Conservation (phyloP, 2,888 invertebrate genomes). For the Stegana nigrithorax region DNA sequence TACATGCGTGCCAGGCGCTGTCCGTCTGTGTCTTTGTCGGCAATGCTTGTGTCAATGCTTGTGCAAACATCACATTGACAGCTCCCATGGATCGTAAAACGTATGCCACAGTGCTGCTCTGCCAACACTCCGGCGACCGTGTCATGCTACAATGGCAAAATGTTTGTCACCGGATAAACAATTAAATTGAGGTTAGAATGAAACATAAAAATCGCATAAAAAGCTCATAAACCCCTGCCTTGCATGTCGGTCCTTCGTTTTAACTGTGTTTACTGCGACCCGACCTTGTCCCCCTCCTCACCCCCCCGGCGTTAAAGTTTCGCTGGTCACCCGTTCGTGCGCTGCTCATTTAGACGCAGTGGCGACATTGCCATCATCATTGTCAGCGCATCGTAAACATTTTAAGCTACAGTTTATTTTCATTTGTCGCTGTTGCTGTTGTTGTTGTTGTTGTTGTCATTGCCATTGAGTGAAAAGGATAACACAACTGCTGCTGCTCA, state of each 20-base stretch:
- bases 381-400: constrained; percentile 59
- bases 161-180: constrained; percentile 69
- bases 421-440: constrained; percentile 20
- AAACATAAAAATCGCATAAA: constrained; percentile 68
- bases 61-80: constrained; percentile 29
- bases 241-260: no score
- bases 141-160: constrained; percentile 33
- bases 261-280: no score
- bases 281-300: constrained; percentile 1
- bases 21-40: constrained; percentile 18
- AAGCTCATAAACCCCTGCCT: constrained; percentile 60
- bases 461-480: constrained; percentile 28
- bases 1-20: constrained; percentile 3
- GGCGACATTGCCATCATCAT: constrained; percentile 15
- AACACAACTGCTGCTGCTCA: constrained; percentile 28
- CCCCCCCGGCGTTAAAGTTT: no score
- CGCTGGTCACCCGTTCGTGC: no score
- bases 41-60: constrained; percentile 1
- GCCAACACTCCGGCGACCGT: constrained; percentile 46
- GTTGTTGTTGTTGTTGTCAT: constrained; percentile 25
- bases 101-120: constrained; percentile 44
- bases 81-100: constrained; percentile 56
- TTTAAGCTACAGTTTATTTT: constrained; percentile 64
- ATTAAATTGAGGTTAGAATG: constrained; percentile 69
- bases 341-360: constrained; percentile 9